These are phyloP conservation scores for Macroteleia sp. DNA, from an alignment of 2,888 invertebrate species.

Conservation along the genomic window DNA sequence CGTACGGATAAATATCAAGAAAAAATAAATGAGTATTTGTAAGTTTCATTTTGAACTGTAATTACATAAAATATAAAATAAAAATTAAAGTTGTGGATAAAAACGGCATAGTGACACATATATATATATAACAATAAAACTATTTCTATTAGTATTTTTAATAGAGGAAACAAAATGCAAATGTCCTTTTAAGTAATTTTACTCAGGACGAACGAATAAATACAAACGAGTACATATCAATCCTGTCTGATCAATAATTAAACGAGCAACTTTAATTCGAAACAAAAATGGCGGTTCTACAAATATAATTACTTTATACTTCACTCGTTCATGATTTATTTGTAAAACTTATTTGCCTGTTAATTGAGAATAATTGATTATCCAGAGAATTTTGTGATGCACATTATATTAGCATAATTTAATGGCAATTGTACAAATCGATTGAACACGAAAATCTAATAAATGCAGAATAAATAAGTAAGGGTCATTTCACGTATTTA, in stretches of 20 bases:
- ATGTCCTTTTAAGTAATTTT: neutral
- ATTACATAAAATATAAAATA: no score
- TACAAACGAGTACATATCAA: neutral
- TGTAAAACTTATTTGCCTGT: slow-evolving; percentile 26
- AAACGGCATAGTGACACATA: no score
- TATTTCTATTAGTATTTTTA: no score
- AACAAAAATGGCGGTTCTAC: neutral
- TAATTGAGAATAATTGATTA: no score
- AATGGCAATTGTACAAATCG: slow-evolving; percentile 9
- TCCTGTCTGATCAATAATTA: slow-evolving; percentile 3
- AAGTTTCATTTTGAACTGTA: no score
- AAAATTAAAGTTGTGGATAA: no score
- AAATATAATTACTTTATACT: slow-evolving; percentile 2
- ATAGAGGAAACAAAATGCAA: neutral
- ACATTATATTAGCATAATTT: slow-evolving; percentile 35
- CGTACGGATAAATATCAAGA: no score
- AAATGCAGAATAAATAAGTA: no score
- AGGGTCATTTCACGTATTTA: neutral
- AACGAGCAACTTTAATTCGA: neutral
- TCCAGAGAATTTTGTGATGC: no score
- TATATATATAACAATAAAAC: no score
- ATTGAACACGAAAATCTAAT: neutral
- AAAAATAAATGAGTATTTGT: no score
- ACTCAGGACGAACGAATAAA: neutral
- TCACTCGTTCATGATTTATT: slow-evolving; percentile 2